These are phyloP conservation scores for Cossypha dichroa DNA, from an alignment of 2,797 vertebrate genomes.

Conservation along the genomic window DNA sequence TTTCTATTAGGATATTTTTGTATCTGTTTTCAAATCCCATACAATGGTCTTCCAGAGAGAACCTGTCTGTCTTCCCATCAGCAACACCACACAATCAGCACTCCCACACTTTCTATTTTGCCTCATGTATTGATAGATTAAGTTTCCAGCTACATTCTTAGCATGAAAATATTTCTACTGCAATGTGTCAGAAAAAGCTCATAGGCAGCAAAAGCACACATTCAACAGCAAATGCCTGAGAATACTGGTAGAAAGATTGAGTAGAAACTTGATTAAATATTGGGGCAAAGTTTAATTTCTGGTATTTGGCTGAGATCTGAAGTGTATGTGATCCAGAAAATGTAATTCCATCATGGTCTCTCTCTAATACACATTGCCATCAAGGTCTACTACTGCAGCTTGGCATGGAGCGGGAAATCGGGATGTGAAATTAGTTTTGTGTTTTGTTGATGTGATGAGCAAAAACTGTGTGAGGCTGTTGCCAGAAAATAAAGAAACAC, in stretches of 20 bases:
- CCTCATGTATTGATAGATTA: accelerated
- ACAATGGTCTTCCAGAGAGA: not conserved
- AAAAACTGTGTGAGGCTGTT: not conserved
- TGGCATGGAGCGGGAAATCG: not conserved
- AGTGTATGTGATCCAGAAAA: not conserved
- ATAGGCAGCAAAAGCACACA: not conserved
- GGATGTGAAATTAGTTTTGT: not conserved
- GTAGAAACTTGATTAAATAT: not conserved
- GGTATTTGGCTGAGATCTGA: not conserved
- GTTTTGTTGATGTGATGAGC: not conserved
- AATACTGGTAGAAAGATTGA: not conserved
- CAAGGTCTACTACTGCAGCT: not conserved
- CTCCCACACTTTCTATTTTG: not conserved
- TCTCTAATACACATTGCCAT: not conserved
- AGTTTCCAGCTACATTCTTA: not conserved
- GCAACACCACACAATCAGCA: accelerated
- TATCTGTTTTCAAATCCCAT: not conserved
- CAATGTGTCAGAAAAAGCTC: not conserved
- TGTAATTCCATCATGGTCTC: not conserved
- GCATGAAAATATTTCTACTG: not conserved
- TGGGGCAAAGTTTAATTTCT: not conserved
- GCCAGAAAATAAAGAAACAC: not conserved
- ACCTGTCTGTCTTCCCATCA: not conserved
- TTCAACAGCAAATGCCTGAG: not conserved
- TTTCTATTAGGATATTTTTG: not conserved